A percentile compares a stretch with the other conserved stretches of the same genome.
Conservation (phyloP, 2,113 vertebrate species). For the Epinephelus cyanopodus region DNA sequence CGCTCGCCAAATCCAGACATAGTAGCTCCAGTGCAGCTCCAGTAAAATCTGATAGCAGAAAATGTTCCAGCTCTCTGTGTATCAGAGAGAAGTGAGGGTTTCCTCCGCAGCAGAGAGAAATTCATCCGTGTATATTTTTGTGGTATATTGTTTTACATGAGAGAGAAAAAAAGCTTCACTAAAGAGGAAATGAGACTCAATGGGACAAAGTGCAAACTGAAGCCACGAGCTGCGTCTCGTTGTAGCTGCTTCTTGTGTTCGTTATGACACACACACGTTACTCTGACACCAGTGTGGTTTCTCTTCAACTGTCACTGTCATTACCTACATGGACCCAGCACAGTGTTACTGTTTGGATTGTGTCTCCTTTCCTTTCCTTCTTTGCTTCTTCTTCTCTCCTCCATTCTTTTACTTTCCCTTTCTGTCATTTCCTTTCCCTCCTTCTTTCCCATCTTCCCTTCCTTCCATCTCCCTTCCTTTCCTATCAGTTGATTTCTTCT, state of each 20-base stretch:
- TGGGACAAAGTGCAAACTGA: background rate
- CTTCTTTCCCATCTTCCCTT: background rate
- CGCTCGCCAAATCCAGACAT: background rate
- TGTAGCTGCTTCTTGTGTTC: slow-evolving; percentile 9
- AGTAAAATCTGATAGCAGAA: background rate
- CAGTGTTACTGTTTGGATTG: background rate
- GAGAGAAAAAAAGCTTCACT: background rate
- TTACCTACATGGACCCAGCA: no score
- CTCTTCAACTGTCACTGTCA: background rate
- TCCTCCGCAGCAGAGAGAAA: background rate
- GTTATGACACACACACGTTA: background rate
- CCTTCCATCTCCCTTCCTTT: background rate
- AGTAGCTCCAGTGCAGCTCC: background rate
- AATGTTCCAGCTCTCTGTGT: background rate
- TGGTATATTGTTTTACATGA: background rate
- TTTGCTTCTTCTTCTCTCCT: no score
- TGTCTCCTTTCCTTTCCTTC: background rate
- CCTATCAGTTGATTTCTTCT: no score
- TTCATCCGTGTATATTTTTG: background rate
- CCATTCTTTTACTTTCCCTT: no score
- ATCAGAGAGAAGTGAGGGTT: background rate
- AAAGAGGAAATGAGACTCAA: slow-evolving; percentile 32
- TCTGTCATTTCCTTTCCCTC: background rate
- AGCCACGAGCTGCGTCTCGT: slow-evolving; percentile 11
- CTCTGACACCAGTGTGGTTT: background rate